Evolutionary conservation across 1,140 invertebrate species (phyloP), one percentile per base, ranked within the genome.

Genomic region (Panagrolaimus sp.): DNA sequence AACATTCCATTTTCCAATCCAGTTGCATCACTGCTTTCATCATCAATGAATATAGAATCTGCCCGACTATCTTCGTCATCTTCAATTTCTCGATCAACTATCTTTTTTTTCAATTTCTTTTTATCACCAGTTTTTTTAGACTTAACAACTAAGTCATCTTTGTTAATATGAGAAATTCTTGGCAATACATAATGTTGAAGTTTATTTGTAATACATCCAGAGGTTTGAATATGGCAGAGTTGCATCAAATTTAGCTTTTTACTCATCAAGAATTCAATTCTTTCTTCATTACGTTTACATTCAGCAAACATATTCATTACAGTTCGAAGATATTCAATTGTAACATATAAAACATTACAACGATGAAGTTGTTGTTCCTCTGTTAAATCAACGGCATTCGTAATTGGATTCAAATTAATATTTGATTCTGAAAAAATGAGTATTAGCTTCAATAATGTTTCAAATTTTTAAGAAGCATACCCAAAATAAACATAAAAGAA

Each of bases 291-390:
- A 27, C 20, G n/a, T 38, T 38, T 38, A 27, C 51, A 57, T 25
- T 57, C 51, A 9, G 51, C 51, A 57, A 57, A 57, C 51, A 57
- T 20, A 13, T 57, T 57, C 51, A 57, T 11, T 5, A 57, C 27
- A 11, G 51, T 57, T 27, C 51, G 20, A 11, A 57, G 20, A 27
- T 57, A 57, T 13, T 57, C 51, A 1, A 57, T 27, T 25, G 51
- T 20, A 27, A 57, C n/a, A 16, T 57, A 57, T 4, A 57, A 27
- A 11, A 57, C 51, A 27, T 57, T 57, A 27, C 51, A 57, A 1
- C 51, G 51, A 23, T n/a, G 27, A 11, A 20, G 51, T 20, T 25
- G 51, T 11, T 57, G 14, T 57, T 57, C 13, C n/a, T 57, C 13
- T 2, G 51, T 57, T 20, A 27, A 25, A 25, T 57, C 51, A 2